Base-by-base conservation (phyloP, 2,113 vertebrate genomes). In the Centropus unirufus region DNA sequence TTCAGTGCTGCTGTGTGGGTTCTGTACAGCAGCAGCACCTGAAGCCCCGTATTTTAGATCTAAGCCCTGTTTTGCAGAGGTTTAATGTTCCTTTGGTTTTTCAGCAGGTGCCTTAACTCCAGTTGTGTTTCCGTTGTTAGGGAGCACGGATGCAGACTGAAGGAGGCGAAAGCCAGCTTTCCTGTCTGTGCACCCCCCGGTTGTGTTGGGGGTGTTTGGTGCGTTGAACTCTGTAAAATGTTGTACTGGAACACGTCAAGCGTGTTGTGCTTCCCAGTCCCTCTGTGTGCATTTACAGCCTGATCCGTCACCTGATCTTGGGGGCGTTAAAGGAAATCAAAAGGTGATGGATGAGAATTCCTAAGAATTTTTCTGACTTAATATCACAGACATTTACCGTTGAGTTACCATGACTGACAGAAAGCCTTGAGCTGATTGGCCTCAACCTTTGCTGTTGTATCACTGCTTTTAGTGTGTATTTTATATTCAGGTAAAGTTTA, bases 171-270 rank as follows among this genome's bases (percentile, higher is more conserved):
- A 89, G 20, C n/a, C 68, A 19, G 24, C 30, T 75, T 76, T 90
- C 16, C 1, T 4, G 2, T 47, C 39, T 54, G 23, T 1, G 4
- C 14, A 12, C 49, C 42, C n/a, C 2, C 0, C 6, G 63, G 39
- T 19, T 57, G 36, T 36, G 36, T 36, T 36, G 36, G 36, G 36
- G 36, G 36, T 3, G 3, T 69, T 58, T 55, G 72, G 46, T 77
- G 79, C 29, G 1, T 21, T 79, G 24, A n/a, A 58, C 8, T 26
- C 66, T 17, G 15, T 29, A 20, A 78, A 67, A 14, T 10, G 10
- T 0, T 26, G 3, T 2, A 4, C 0, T 30, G 80, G 46, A 40
- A 23, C 1, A 3, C 22, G 30, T 34, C 42, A 11, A 62, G 27
- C 1, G 11, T 30, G 58, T 29, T 67, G 51, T 32, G 7, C 67